phyloP scores from a whole-genome alignment of 2,888 invertebrate genomes.

The Coenonympha arcania region DNA sequence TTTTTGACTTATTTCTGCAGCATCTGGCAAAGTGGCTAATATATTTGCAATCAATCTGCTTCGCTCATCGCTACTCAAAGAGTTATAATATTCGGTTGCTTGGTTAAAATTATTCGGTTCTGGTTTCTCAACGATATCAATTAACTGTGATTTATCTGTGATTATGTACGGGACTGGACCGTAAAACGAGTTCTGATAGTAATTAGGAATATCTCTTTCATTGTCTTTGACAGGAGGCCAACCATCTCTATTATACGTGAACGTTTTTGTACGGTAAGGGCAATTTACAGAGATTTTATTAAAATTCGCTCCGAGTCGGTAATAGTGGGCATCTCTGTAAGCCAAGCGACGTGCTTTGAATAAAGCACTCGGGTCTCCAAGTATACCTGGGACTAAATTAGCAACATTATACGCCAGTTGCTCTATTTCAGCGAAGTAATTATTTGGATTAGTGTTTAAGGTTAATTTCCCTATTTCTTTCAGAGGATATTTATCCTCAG shows the following conservation, averaged over 20 bases:
- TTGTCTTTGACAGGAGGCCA: conserved; percentile 81
- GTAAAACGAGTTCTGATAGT: no score
- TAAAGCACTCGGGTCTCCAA: conserved; percentile 91
- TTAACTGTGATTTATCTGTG: not conserved
- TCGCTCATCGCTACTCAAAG: not conserved
- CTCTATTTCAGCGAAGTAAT: conserved; percentile 93
- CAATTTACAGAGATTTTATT: conserved; percentile 94
- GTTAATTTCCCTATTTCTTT: no score
- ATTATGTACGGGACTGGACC: conserved; percentile 80
- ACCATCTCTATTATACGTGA: conserved; percentile 91
- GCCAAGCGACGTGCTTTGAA: conserved; percentile 86
- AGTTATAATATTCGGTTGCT: not conserved
- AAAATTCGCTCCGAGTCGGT: conserved; percentile 91
- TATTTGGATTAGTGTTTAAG: conserved; percentile 89
- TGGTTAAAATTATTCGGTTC: not conserved
- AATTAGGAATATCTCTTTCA: conserved; percentile 89
- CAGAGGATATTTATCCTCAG: no score
- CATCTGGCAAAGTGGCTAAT: not conserved
- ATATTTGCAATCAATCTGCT: not conserved
- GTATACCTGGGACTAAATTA: conserved; percentile 90
- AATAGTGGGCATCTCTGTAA: conserved; percentile 87
- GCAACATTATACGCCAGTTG: conserved; percentile 90
- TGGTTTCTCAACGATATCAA: not conserved
- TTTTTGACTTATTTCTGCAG: not conserved
- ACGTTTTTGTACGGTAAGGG: conserved; percentile 78